Conservation (phyloP, 2,113 vertebrate genomes). For the Ameiurus melas region DNA sequence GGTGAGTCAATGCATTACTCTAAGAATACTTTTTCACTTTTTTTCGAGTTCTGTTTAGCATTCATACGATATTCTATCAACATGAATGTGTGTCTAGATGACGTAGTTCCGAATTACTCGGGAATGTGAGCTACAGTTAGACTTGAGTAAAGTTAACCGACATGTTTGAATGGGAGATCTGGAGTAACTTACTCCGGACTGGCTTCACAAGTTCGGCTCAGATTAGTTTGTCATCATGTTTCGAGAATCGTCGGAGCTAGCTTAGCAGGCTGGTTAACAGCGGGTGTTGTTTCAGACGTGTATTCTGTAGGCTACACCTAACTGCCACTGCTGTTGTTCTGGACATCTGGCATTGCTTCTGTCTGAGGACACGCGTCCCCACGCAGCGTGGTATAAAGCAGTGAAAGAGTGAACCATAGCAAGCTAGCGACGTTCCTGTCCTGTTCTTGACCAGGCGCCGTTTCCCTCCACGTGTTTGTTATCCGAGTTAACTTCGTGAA, state of each 20-base stretch:
- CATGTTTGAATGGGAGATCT: slow-evolving; percentile 48
- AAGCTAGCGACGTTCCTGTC: not conserved
- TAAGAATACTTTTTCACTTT: slow-evolving; percentile 51
- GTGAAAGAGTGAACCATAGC: slow-evolving; percentile 14
- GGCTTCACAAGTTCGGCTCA: slow-evolving; percentile 26
- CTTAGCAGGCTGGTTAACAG: not conserved
- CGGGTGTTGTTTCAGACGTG: slow-evolving; percentile 6
- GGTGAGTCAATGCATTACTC: slow-evolving; percentile 79
- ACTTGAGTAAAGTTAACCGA: slow-evolving; percentile 36
- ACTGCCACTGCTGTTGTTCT: no score
- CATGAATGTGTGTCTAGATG: not conserved
- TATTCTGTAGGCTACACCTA: not conserved
- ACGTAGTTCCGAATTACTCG: not conserved
- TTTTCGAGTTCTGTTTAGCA: not conserved
- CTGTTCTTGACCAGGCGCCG: not conserved
- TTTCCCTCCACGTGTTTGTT: not conserved
- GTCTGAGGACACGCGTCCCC: not conserved
- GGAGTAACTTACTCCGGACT: slow-evolving; percentile 8
- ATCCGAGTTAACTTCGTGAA: not conserved
- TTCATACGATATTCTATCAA: not conserved
- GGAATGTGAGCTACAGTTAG: not conserved
- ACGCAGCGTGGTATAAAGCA: not conserved
- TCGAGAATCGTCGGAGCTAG: not conserved
- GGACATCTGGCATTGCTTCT: not conserved
- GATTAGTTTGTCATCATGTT: not conserved